phyloP scores from a whole-genome alignment of 2,888 invertebrate genomes.

The Eilema depressum region DNA sequence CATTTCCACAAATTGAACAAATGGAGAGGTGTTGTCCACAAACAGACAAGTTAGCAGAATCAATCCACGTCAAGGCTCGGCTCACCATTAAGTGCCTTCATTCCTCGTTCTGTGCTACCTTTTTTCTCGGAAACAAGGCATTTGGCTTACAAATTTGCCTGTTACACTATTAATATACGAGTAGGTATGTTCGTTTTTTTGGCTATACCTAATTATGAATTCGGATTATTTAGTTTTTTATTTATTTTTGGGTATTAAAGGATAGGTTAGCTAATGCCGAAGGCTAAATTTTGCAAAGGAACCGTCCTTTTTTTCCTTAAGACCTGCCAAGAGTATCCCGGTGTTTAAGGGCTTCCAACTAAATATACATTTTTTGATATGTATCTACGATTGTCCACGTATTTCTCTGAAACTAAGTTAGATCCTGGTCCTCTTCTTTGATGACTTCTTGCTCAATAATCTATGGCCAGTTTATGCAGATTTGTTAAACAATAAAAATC shows the following conservation, averaged over 20 bases:
- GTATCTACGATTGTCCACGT: too few relatives aligned
- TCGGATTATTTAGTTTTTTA: not conserved
- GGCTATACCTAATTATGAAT: not conserved
- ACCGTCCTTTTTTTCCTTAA: too few relatives aligned
- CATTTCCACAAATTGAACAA: conserved; percentile 38
- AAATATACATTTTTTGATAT: too few relatives aligned
- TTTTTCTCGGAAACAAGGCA: conserved; percentile 58
- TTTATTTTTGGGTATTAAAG: not conserved
- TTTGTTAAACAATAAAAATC: not conserved
- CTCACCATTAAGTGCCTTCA: conserved; percentile 74
- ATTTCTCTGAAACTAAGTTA: too few relatives aligned
- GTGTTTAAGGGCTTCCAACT: too few relatives aligned
- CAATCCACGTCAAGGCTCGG: conserved; percentile 70
- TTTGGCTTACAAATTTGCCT: not conserved
- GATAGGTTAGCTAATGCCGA: not conserved
- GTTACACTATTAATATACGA: not conserved
- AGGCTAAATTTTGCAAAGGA: too few relatives aligned
- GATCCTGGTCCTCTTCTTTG: not conserved
- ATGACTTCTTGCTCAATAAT: not conserved
- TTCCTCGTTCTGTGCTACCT: conserved; percentile 62
- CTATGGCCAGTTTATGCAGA: not conserved
- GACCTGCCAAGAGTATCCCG: too few relatives aligned
- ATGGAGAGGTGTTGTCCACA: conserved; percentile 27
- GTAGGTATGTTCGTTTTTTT: not conserved
- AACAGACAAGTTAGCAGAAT: conserved; percentile 63